Conservation (phyloP, 1,140 invertebrate species). For the Lanistes nyassanus region DNA sequence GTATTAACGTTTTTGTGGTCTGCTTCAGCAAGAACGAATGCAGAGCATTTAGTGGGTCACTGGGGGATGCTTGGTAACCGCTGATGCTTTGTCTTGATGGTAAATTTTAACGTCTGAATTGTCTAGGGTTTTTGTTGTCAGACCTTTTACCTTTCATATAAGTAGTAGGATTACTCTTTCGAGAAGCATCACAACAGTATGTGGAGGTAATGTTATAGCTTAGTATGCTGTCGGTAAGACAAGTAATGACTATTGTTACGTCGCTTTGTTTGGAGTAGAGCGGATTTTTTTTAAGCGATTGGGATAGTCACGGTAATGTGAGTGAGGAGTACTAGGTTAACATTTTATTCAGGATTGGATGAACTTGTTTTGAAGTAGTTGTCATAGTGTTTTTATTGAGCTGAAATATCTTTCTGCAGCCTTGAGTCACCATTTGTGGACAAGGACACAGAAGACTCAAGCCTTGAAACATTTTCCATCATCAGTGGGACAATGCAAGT, state of each 20-base stretch:
- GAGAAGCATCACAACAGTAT: background rate
- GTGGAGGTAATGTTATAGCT: background rate
- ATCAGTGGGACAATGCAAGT: too few relatives aligned
- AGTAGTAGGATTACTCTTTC: background rate
- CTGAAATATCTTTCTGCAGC: too few relatives aligned
- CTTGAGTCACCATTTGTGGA: too few relatives aligned
- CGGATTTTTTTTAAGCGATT: too few relatives aligned
- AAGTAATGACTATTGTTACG: background rate
- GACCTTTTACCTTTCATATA: background rate
- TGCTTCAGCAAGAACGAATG: background rate
- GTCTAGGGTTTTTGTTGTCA: background rate
- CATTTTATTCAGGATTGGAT: too few relatives aligned
- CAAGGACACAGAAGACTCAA: too few relatives aligned
- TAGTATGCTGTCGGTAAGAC: background rate
- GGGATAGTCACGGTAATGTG: too few relatives aligned
- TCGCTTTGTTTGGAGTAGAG: background rate
- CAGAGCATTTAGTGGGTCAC: background rate
- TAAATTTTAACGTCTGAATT: background rate
- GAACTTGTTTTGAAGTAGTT: too few relatives aligned
- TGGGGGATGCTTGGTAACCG: constrained; percentile 6
- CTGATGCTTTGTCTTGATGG: constrained; percentile 9
- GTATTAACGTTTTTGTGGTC: background rate
- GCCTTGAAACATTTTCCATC: too few relatives aligned
- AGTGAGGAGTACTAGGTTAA: too few relatives aligned
- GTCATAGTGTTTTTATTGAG: too few relatives aligned